Evolutionary conservation across 2,888 invertebrate genomes (phyloP).

Genomic region (Drosophila melanocephala): DNA sequence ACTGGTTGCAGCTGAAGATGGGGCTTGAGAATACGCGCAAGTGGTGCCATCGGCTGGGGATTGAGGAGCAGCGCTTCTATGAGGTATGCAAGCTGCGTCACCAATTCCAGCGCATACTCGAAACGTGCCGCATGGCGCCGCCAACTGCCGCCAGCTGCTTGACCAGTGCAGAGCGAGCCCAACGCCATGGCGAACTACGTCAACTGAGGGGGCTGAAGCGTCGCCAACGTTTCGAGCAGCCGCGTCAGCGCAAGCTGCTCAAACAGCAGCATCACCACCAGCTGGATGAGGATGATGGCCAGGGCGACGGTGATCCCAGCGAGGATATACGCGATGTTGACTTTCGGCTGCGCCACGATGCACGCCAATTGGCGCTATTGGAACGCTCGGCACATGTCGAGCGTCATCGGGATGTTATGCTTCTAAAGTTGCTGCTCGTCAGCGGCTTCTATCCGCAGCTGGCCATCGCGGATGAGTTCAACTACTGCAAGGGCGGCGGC

Average conservation of each 20-base stretch:
- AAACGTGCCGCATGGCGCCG: conserved; percentile 88
- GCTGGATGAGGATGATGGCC: conserved; percentile 79
- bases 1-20: conserved; percentile 94
- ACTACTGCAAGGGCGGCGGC: conserved; percentile 93
- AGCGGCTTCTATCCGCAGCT: conserved; percentile 98
- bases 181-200: conserved; percentile 95
- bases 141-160: conserved; percentile 85
- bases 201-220: conserved; percentile 93
- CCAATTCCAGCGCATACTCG: conserved; percentile 94
- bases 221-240: conserved; percentile 90
- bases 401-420: conserved; percentile 89
- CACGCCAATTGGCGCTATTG: conserved; percentile 89
- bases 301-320: conserved; percentile 86
- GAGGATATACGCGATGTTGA: conserved; percentile 92
- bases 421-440: conserved; percentile 93
- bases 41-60: conserved; percentile 95
- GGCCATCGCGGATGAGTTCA: conserved; percentile 97
- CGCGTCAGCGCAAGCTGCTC: conserved; percentile 88
- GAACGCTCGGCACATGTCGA: conserved; percentile 88
- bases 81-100: conserved; percentile 97
- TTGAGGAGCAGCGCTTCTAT: conserved; percentile 98
- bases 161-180: conserved; percentile 91
- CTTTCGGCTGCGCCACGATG: conserved; percentile 93
- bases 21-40: conserved; percentile 87
- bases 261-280: conserved; percentile 82